Base-by-base conservation (phyloP, 2,888 invertebrate species). In the Girardia tigrina region DNA sequence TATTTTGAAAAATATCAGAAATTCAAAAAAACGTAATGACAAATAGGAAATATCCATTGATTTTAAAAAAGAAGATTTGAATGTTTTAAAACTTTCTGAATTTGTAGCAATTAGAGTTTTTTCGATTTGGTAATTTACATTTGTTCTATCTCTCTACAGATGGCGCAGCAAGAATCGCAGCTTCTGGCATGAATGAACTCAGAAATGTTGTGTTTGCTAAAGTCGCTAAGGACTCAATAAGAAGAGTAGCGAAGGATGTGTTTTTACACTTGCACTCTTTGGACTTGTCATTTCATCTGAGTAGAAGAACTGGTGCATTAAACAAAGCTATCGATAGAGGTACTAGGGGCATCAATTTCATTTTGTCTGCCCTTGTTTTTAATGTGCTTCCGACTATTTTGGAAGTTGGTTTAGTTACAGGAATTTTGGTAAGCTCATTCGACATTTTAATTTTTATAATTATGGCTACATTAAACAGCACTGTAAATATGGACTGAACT, bases 131-230 rank as follows among this genome's bases (percentile, higher is more conserved):
- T n/a, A n/a, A n/a, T n/a, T n/a, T n/a, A n/a, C n/a, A n/a, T n/a
- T n/a, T n/a, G n/a, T n/a, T n/a, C n/a, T n/a, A n/a, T n/a, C n/a
- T n/a, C n/a, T n/a, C n/a, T n/a, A n/a, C 16, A 36, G 36, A 36
- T 36, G 36, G 36, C 16, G 12, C 16, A 8, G 36, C 36, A 12
- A 36, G 36, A 36, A 36, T 36, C 16, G 36, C 16, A 36, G 8
- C 36, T 8, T 36, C 36, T 36, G 36, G 36, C 8, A 92, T 97
- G 84, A 97, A 94, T 85, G 98, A 99, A 86, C 84, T 98, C 23
- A 86, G 97, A 36, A 98, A 97, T 86, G 97, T 97, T 0, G 93
- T 98, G 71, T 98, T 98, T 86, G 94, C 94, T 0, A 90, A 89
- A 83, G 98, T 99, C 4, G 94, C 98, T 0, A 97, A 98, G 82